Conservation (phyloP, 2,888 invertebrate species). For the Dryomyza anilis region DNA sequence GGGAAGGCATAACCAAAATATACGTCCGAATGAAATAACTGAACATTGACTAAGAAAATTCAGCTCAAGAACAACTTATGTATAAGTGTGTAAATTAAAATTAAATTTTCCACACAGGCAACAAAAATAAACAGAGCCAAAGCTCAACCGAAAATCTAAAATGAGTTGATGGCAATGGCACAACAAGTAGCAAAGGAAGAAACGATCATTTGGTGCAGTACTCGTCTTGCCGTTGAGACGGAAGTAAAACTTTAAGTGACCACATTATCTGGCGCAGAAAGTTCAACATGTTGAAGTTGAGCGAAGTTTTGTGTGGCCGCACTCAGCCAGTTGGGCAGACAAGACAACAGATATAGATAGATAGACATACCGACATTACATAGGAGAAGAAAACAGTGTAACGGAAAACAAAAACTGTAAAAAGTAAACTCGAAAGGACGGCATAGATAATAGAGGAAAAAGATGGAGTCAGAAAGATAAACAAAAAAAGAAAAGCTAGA, state of each 20-base stretch:
- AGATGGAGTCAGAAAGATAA: too few species aligned
- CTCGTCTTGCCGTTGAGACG: background rate
- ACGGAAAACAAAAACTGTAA: too few species aligned
- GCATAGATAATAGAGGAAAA: too few species aligned
- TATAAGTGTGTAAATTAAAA: conserved; percentile 43
- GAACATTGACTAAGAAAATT: background rate
- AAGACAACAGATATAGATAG: background rate
- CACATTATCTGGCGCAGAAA: conserved; percentile 15
- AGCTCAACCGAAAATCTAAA: background rate
- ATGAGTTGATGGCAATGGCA: conserved; percentile 24
- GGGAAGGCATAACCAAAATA: too few species aligned
- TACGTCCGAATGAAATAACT: too few species aligned
- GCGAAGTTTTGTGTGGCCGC: background rate
- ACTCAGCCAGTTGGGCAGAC: background rate
- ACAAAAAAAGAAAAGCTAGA: too few species aligned
- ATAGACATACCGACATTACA: too few species aligned
- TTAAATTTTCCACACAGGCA: conserved; percentile 43
- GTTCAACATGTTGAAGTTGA: conserved; percentile 3
- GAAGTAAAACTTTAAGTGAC: conserved; percentile 15
- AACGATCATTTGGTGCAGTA: too few species aligned
- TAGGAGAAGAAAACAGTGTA: too few species aligned
- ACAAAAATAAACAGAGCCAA: background rate
- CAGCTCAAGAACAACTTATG: conserved; percentile 8
- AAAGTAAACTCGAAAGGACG: too few species aligned
- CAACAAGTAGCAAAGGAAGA: too few species aligned